Evolutionary conservation across 35 echinoderm and acorn worm genomes (phyloP).

Genomic region (Strongylocentrotus purpuratus): DNA sequence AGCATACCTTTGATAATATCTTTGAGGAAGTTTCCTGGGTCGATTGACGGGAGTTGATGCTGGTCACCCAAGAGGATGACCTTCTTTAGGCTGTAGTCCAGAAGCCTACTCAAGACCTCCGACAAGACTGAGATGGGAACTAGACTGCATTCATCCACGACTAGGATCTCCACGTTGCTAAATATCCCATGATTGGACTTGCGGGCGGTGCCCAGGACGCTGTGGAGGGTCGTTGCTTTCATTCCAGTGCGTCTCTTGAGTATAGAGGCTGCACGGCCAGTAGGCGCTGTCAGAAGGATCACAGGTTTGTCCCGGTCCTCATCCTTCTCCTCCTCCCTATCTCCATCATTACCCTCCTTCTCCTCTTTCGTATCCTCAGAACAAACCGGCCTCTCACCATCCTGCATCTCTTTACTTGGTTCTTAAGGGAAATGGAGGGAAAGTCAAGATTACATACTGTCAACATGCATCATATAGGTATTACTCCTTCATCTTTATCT

Average conservation of each 20-base stretch:
- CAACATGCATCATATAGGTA: no score
- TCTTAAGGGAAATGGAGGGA: no score
- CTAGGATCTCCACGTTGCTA: conserved; percentile 42
- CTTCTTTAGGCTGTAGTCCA: conserved; percentile 46
- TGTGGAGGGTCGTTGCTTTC: conserved; percentile 44
- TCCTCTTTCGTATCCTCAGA: neutral
- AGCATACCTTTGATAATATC: conserved; percentile 49
- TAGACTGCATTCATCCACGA: conserved; percentile 90
- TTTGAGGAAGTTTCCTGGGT: conserved; percentile 70
- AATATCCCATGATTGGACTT: neutral
- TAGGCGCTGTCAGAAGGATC: conserved; percentile 73
- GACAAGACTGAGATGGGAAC: conserved; percentile 59
- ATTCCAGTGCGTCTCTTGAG: neutral
- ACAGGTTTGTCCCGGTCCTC: neutral
- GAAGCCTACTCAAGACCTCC: conserved; percentile 53
- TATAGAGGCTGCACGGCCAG: conserved; percentile 70
- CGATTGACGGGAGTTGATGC: conserved; percentile 70
- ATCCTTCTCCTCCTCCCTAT: neutral
- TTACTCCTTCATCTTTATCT: no score
- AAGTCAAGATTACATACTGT: neutral
- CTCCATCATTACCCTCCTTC: neutral
- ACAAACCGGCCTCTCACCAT: neutral
- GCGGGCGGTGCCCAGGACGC: neutral
- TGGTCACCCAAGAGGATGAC: conserved; percentile 66
- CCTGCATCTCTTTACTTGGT: neutral